phyloP scores from a whole-genome alignment of 2,113 vertebrate genomes.

The Cyanoliseus patagonus region DNA sequence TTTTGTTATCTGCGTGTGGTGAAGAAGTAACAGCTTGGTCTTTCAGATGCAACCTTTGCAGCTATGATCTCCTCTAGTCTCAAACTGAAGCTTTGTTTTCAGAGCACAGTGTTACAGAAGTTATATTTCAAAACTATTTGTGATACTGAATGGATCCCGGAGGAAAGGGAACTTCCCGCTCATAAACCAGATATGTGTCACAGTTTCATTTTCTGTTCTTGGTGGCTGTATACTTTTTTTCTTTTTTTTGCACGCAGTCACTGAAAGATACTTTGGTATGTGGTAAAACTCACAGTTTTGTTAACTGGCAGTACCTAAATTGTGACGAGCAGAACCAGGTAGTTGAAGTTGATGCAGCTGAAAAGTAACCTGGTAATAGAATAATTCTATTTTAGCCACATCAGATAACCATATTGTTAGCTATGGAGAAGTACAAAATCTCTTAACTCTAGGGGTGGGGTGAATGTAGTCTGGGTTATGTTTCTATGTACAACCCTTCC shows the following conservation, averaged over 20 bases:
- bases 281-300: not conserved
- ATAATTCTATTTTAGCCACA: not conserved
- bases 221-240: not conserved
- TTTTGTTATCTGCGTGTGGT: not conserved
- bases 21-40: not conserved
- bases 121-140: not conserved
- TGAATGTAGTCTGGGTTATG: not conserved
- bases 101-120: not conserved
- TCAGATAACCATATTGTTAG: not conserved
- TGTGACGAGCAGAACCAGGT: not conserved
- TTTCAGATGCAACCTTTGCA: not conserved
- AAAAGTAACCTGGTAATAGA: not conserved
- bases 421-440: not conserved
- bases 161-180: not conserved
- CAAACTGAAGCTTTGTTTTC: not conserved
- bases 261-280: not conserved
- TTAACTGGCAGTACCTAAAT: not conserved
- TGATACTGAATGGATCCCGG: not conserved
- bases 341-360: not conserved
- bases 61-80: not conserved
- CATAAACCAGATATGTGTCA: not conserved
- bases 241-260: not conserved
- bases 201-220: not conserved
- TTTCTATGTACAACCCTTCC: not conserved
- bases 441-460: not conserved